Percentiles rank a stretch among this genome's conserved stretches.
phyloP scores from a whole-genome alignment of 53 echinoderm and acorn worm genomes.

The Glandiceps talaboti region DNA sequence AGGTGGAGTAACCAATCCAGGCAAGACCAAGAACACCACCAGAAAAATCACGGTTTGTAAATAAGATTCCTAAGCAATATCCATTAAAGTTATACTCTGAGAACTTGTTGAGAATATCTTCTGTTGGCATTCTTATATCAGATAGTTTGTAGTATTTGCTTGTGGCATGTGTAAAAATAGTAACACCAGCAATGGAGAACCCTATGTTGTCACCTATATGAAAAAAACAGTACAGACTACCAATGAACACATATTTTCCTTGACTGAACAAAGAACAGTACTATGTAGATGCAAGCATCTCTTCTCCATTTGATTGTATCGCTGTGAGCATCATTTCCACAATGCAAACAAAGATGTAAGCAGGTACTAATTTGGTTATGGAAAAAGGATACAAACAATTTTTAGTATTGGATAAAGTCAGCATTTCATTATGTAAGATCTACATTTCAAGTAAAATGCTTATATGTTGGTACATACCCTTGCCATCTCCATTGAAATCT shows the following conservation, averaged over 20 bases:
- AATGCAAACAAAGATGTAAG: no score
- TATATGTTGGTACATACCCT: constrained; percentile 36
- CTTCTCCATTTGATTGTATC: no score
- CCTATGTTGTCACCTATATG: constrained; percentile 53
- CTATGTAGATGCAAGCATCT: no score
- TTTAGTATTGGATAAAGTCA: no score
- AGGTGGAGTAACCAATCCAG: constrained; percentile 35
- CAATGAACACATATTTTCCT: no score
- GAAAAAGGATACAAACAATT: no score
- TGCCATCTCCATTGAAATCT: constrained; percentile 40
- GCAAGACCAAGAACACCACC: constrained; percentile 36
- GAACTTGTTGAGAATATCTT: constrained; percentile 22
- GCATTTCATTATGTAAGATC: no score
- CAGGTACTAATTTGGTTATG: no score
- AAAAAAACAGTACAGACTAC: no score
- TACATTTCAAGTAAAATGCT: no score
- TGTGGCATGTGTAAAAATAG: constrained; percentile 16
- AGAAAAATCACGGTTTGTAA: constrained; percentile 31
- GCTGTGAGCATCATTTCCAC: no score
- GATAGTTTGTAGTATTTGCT: constrained; percentile 18
- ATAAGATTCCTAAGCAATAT: constrained; percentile 37
- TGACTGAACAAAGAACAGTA: no score
- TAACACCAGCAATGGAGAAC: constrained; percentile 28
- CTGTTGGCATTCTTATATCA: constrained; percentile 5
- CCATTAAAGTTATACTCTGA: constrained; percentile 32